Percentiles rank a stretch among this genome's conserved stretches.
Evolutionary conservation across 2,113 vertebrate species (phyloP).

Genomic region (Corythoichthys intestinalis): DNA sequence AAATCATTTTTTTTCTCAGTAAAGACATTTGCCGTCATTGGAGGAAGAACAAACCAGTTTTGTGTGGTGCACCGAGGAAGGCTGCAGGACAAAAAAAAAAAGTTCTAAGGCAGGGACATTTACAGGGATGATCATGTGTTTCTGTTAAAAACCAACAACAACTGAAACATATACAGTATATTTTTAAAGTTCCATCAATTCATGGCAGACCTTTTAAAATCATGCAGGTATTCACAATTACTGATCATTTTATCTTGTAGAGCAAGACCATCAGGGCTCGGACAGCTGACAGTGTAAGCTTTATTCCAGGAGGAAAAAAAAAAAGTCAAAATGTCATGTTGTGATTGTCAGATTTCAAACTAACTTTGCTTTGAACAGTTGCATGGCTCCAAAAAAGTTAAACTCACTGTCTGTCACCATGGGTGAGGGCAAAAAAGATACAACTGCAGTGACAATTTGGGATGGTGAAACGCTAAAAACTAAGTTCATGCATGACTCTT

Average conservation of each 20-base stretch:
- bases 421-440: background rate
- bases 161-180: background rate
- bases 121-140: slow-evolving; percentile 2
- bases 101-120: slow-evolving; percentile 1
- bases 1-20: slow-evolving; percentile 2
- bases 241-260: slow-evolving; percentile 4
- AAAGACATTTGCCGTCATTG: slow-evolving; percentile 1
- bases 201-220: background rate
- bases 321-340: slow-evolving; percentile 2
- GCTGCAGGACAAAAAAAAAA: background rate
- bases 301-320: background rate
- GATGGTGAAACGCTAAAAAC: background rate
- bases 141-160: background rate
- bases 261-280: slow-evolving; percentile 1
- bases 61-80: background rate
- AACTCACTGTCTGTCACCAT: background rate
- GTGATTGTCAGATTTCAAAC: background rate
- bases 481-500: background rate
- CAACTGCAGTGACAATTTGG: background rate
- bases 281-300: background rate
- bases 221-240: background rate
- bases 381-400: background rate
- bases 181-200: background rate
- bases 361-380: slow-evolving; percentile 2
- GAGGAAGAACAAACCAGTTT: slow-evolving; percentile 4